Base-by-base conservation (phyloP, 2,113 vertebrate genomes). In the Morone saxatilis region DNA sequence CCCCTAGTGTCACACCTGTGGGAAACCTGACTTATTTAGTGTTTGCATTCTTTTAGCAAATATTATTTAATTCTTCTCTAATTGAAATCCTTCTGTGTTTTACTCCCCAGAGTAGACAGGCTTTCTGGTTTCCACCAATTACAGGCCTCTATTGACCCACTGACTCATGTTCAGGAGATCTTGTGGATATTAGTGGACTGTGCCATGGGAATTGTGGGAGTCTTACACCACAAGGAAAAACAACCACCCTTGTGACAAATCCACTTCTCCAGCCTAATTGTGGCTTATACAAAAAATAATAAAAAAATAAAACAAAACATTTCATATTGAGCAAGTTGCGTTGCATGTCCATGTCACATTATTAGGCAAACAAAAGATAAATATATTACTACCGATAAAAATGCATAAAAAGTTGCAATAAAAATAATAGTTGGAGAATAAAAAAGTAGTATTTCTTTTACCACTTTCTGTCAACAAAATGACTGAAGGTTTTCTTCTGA, bases 101-200 rank as follows among this genome's bases (percentile, higher is more conserved):
- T 61, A 45, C 41, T 62, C 57, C 48, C 36, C 17, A 20, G 70
- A 66, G 47, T 8, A 66, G 22, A 48, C 43, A 45, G 38, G 43
- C 22, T 13, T 62, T n/a, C 31, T 53, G 1, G 50, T 66, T 74
- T 31, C 22, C 36, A 53, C 31, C 25, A 59, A 1, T 71, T 1
- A n/a, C 16, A 65, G 53, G 19, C 36, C 10, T 72, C 25, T 63
- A 68, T 38, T 80, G 78, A 86, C 36, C 31, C 4, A 16, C 5
- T 59, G 73, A 61, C 31, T 70, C 14, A 6, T 48, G 53, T 10
- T 80, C 2, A 38, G 65, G 25, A 86, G n/a, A 71, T 66, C 9
- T 19, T 71, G 22, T 43, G 48, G 62, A 61, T 70, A 43, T 1
- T 38, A 4, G 4, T 25, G 19, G 51, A 62, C n/a, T 54, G 60